Evolutionary conservation across 2,797 vertebrate genomes (phyloP).

Genomic region (Rhabdomys pumilio): DNA sequence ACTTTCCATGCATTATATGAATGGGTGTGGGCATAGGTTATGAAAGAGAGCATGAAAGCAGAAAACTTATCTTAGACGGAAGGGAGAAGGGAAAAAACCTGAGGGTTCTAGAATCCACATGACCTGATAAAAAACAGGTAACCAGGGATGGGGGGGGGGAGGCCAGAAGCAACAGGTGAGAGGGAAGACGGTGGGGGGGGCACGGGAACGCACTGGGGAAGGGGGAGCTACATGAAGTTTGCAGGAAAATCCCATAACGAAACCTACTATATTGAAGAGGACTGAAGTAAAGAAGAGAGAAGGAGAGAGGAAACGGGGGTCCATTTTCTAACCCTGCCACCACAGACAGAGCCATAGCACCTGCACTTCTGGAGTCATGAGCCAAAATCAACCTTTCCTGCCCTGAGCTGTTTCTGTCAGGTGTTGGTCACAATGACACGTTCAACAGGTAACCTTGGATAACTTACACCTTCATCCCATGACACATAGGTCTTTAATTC

Average conservation of each 20-base stretch:
- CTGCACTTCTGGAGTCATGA: background rate
- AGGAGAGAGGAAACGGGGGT: background rate
- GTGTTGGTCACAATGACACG: background rate
- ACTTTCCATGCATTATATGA: no score
- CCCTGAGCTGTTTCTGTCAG: background rate
- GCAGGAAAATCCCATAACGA: background rate
- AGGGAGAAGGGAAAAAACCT: background rate
- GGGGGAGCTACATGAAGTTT: background rate
- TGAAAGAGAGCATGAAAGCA: background rate
- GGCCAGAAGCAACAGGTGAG: background rate
- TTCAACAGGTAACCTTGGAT: background rate
- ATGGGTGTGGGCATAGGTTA: background rate
- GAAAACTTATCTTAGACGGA: background rate
- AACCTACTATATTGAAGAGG: background rate
- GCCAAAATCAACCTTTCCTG: background rate
- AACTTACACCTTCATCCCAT: background rate
- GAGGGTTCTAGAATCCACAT: background rate
- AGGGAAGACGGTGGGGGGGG: background rate
- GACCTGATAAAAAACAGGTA: background rate
- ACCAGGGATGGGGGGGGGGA: no score
- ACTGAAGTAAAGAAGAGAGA: background rate
- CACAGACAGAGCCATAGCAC: no score
- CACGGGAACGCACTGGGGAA: background rate
- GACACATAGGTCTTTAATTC: background rate
- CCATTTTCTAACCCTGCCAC: background rate